Conservation (phyloP, 2,888 invertebrate species). For the Agriopis marginaria region DNA sequence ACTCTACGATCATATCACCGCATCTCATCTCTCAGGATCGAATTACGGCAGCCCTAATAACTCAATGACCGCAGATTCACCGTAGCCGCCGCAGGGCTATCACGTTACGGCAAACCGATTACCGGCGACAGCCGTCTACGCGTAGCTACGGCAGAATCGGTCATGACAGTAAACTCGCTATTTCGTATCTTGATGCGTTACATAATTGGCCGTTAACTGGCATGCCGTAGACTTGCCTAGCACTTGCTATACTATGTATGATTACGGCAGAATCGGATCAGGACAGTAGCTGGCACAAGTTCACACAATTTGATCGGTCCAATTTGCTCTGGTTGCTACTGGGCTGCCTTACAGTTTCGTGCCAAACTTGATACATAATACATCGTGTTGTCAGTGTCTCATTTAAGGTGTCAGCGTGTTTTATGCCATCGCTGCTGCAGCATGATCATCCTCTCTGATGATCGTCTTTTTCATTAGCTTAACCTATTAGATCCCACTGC, state of each 20-base stretch:
- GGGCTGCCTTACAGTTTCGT: too few species aligned
- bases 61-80: conserved; percentile 33
- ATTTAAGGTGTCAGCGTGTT: too few species aligned
- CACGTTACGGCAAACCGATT: conserved; percentile 41
- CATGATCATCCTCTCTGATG: too few species aligned
- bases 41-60: conserved; percentile 34
- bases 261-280: too few species aligned
- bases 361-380: too few species aligned
- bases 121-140: conserved; percentile 37
- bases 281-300: background rate
- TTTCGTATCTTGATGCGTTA: background rate
- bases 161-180: background rate
- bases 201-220: background rate
- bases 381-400: too few species aligned
- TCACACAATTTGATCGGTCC: background rate
- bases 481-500: too few species aligned
- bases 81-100: conserved; percentile 21
- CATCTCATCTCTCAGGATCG: conserved; percentile 24
- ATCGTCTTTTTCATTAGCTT: too few species aligned
- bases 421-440: too few species aligned
- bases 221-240: too few species aligned
- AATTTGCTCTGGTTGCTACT: background rate
- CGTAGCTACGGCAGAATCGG: conserved; percentile 22
- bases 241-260: too few species aligned
- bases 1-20: conserved; percentile 4